Evolutionary conservation across 2,888 invertebrate species (phyloP).

Genomic region (Onthophagus sagittarius): DNA sequence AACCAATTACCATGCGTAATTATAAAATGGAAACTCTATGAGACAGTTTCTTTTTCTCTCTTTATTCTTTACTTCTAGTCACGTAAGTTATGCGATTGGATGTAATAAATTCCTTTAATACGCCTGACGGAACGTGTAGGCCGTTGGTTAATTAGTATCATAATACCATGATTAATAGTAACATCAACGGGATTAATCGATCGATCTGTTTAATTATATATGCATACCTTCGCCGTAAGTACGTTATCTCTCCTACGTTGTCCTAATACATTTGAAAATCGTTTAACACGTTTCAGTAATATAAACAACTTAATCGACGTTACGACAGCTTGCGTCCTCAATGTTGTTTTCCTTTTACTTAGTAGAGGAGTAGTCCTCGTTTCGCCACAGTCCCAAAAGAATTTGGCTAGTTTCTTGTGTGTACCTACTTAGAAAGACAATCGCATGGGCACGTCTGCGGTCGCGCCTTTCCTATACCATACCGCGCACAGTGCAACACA

Average conservation of each 20-base stretch:
- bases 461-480: not conserved
- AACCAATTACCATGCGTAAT: not conserved
- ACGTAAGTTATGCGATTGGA: not conserved
- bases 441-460: slow-evolving; percentile 6
- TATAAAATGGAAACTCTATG: not conserved
- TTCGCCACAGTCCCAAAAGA: slow-evolving; percentile 6
- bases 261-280: not conserved
- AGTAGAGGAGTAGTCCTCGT: not conserved
- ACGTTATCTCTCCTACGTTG: not conserved
- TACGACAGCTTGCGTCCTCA: not conserved
- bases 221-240: not conserved
- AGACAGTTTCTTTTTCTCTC: not conserved
- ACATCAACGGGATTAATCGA: slow-evolving; percentile 15
- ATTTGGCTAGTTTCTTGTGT: not conserved
- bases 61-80: not conserved
- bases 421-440: not conserved
- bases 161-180: slow-evolving; percentile 19
- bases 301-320: not conserved
- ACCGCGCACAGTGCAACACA: not conserved
- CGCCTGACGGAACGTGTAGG: slow-evolving; percentile 12
- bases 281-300: not conserved
- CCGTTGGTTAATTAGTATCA: slow-evolving; percentile 17
- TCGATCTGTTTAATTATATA: slow-evolving; percentile 14
- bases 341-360: not conserved
- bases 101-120: slow-evolving; percentile 18